phyloP scores from a whole-genome alignment of 2,113 vertebrate species.

The Sylvia atricapilla region DNA sequence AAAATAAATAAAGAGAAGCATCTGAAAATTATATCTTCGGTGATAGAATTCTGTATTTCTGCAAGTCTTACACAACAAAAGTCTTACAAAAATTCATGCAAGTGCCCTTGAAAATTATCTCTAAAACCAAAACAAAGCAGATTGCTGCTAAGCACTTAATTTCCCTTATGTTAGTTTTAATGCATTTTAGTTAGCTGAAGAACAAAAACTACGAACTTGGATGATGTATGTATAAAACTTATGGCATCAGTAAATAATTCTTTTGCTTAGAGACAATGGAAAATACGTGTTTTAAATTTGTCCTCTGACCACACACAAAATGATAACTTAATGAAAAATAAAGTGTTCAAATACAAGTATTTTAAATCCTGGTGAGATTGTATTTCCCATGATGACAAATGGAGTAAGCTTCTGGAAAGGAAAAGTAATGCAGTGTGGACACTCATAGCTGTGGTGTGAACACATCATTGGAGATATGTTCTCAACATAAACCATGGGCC shows the following conservation, averaged over 20 bases:
- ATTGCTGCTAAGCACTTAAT: background rate
- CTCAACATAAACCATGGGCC: background rate
- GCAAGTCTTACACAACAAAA: background rate
- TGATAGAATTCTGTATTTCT: background rate
- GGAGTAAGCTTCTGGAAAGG: background rate
- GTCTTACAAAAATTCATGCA: background rate
- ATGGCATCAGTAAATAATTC: background rate
- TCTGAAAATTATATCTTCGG: background rate
- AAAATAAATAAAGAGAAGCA: conserved; percentile 2
- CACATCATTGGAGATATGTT: background rate
- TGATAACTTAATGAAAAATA: conserved; percentile 26
- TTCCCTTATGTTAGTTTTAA: background rate
- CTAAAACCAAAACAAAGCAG: background rate
- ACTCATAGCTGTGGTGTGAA: background rate
- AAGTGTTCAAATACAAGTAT: background rate
- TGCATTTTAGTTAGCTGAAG: background rate
- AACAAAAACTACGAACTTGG: background rate
- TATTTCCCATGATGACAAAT: background rate
- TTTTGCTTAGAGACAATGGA: background rate
- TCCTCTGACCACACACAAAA: background rate
- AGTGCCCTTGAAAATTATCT: background rate
- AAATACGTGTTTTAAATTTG: background rate
- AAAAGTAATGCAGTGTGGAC: background rate
- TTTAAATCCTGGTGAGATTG: background rate
- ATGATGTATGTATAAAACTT: background rate